Base-by-base conservation (phyloP, 2,888 invertebrate species). In the Cephus spinipes region DNA sequence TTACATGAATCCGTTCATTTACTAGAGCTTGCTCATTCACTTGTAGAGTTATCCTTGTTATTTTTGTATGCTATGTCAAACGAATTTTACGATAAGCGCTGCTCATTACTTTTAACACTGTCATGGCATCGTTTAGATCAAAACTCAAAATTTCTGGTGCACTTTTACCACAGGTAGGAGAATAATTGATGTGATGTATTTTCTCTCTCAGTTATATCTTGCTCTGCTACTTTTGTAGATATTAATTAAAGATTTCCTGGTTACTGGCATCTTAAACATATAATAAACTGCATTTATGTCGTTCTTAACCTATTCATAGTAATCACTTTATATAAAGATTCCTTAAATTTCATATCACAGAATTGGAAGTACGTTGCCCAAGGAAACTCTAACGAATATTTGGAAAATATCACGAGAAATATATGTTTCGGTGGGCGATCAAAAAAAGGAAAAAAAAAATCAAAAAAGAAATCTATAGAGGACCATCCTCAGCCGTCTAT, bases 81-180 rank as follows among this genome's bases (percentile, higher is more conserved):
- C 6, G 23, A 55, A 23, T 23, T 55, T 55, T 9, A 23, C 1
- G 23, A 55, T 55, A 55, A 23, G 9, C 55, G 55, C 23, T 55
- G 23, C 55, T 55, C 55, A 55, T 55, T 55, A 55, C 55, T 55
- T 55, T 55, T 55, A 55, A 55, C 23, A 55, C 36, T 77, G 79
- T 68, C 77, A 88, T 88, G 87, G 82, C 84, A 71, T 74, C 40
- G 6, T 79, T 85, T 81, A 80, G 83, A 73, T 74, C 77, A 30
- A 81, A 69, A 73, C 9, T 85, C 77, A 81, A 87, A 86, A 85
- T 87, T 85, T 74, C 83, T 32, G n/a, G 81, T 85, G 30, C 78
- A 55, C 55, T 55, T 23, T 55, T 55, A 55, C 23, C 55, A 55
- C 55, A 55, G 55, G 55, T 55, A 23, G 23, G 55, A 23, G 3